These are phyloP conservation scores for Lepisosteus osseus DNA, from an alignment of 2,113 vertebrate species.

Conservation along the genomic window DNA sequence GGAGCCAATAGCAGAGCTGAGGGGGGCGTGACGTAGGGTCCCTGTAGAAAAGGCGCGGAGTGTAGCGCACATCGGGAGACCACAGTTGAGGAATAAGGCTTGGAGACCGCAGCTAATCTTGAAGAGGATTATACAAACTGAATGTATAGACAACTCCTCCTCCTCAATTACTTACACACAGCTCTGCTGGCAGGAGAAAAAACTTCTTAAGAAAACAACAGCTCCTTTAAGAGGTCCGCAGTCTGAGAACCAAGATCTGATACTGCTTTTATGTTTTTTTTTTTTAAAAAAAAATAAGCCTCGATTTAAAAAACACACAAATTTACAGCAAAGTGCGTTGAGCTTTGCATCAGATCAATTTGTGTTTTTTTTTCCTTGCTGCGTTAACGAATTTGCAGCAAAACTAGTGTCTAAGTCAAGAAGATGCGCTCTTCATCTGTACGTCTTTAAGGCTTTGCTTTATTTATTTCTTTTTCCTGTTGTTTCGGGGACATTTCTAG, in stretches of 20 bases:
- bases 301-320: background rate
- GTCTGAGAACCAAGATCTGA: conserved; percentile 25
- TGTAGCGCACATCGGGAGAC: conserved; percentile 73
- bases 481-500: conserved; percentile 25
- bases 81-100: conserved; percentile 66
- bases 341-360: conserved; percentile 13
- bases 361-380: conserved; percentile 36
- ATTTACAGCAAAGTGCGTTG: conserved; percentile 4
- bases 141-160: conserved; percentile 69
- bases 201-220: conserved; percentile 42
- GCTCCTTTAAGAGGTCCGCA: conserved; percentile 33
- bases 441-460: conserved; percentile 22
- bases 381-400: conserved; percentile 33
- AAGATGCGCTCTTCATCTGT: conserved; percentile 30
- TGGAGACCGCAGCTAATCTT: conserved; percentile 51
- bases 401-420: conserved; percentile 23
- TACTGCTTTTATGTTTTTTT: conserved; percentile 19
- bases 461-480: conserved; percentile 14
- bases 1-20: conserved; percentile 78
- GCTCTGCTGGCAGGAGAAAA: conserved; percentile 50
- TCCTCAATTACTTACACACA: conserved; percentile 63
- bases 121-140: conserved; percentile 71
- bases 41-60: conserved; percentile 95
- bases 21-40: conserved; percentile 85
- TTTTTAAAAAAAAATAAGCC: conserved; percentile 14